A percentile compares a stretch with the other conserved stretches of the same genome.
These are phyloP conservation scores for Scaptomyza montana DNA, from an alignment of 1,140 invertebrate species.

Conservation along the genomic window DNA sequence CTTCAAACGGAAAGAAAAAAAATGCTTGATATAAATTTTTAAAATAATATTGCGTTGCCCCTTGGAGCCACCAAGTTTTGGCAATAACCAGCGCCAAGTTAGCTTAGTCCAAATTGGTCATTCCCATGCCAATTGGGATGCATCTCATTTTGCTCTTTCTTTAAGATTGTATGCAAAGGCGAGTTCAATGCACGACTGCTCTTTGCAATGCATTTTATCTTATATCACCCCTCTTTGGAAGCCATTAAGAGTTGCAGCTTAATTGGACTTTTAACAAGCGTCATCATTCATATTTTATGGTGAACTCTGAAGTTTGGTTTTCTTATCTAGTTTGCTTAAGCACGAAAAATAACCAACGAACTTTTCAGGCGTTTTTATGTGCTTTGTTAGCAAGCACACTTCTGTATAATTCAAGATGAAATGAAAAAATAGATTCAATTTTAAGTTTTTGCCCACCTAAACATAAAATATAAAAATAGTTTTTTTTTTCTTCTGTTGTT, in stretches of 20 bases:
- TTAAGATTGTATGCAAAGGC: neutral
- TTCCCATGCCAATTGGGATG: slow-evolving; percentile 61
- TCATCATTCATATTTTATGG: slow-evolving; percentile 61
- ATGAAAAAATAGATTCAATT: slow-evolving; percentile 31
- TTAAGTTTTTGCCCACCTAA: slow-evolving; percentile 28
- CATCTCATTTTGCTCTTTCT: slow-evolving; percentile 23
- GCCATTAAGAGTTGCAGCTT: slow-evolving; percentile 45
- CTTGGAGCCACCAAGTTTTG: slow-evolving; percentile 52
- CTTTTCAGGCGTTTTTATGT: neutral
- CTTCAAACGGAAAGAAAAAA: slow-evolving; percentile 44
- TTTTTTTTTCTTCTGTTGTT: slow-evolving; percentile 39
- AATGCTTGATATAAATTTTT: slow-evolving; percentile 65
- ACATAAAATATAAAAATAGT: slow-evolving; percentile 29
- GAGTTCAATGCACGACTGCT: slow-evolving; percentile 60
- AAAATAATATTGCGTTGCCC: slow-evolving; percentile 65
- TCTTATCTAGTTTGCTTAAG: neutral
- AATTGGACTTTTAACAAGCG: slow-evolving; percentile 56
- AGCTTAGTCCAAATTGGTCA: slow-evolving; percentile 54
- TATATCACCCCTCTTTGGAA: slow-evolving; percentile 41
- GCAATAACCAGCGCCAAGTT: slow-evolving; percentile 43
- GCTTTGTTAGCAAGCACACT: slow-evolving; percentile 9
- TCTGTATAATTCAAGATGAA: slow-evolving; percentile 6
- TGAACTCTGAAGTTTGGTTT: slow-evolving; percentile 8
- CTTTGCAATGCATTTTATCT: slow-evolving; percentile 10
- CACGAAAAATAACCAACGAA: no score